Evolutionary conservation across 2,113 vertebrate species (phyloP).

Genomic region (Willisornis vidua): DNA sequence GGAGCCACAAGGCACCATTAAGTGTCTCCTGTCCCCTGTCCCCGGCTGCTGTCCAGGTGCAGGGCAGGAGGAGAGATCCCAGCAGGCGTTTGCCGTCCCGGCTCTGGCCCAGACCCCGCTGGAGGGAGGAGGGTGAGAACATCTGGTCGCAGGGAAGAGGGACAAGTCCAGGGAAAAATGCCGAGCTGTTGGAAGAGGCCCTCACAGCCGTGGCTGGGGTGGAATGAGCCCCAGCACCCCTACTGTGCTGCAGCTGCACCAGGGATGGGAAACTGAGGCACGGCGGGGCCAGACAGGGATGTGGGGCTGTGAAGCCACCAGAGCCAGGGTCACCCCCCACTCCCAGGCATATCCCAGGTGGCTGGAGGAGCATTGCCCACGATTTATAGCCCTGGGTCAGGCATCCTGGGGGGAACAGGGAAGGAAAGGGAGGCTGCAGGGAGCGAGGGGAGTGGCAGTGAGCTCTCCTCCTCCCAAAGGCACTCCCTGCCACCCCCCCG

Average conservation of each 20-base stretch:
- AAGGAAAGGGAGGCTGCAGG: background rate
- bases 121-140: slow-evolving; percentile 31
- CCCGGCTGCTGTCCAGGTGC: background rate
- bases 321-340: rapidly evolving
- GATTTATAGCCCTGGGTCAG: background rate
- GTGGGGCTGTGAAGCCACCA: rapidly evolving
- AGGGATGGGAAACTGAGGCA: slow-evolving; percentile 42
- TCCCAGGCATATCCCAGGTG: background rate
- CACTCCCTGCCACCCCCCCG: slow-evolving; percentile 1
- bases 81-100: background rate
- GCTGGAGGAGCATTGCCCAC: background rate
- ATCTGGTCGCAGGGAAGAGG: slow-evolving; percentile 50
- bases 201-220: background rate
- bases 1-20: rapidly evolving
- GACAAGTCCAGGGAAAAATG: slow-evolving; percentile 22
- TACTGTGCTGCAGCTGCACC: background rate
- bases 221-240: background rate
- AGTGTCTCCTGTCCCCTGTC: background rate
- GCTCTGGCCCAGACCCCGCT: background rate
- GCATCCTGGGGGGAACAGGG: background rate
- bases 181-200: slow-evolving; percentile 39
- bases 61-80: background rate
- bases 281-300: rapidly evolving
- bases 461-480: slow-evolving; percentile 34
- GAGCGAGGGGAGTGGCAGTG: rapidly evolving